phyloP scores from a whole-genome alignment of 1,140 invertebrate species.

The Penaeus vannamei region DNA sequence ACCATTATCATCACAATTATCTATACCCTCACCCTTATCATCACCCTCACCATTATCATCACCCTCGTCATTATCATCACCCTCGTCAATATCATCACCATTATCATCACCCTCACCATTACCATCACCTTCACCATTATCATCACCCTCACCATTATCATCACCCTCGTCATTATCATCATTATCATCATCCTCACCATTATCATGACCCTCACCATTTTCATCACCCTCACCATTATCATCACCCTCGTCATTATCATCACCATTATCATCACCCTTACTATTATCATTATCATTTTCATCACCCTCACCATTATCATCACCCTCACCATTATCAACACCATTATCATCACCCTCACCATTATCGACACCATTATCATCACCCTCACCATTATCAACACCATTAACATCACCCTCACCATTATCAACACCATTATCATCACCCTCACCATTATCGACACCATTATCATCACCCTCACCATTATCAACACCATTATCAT shows the following conservation, averaged over 20 bases:
- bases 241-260: too few relatives aligned
- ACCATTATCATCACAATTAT: too few relatives aligned
- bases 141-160: background rate
- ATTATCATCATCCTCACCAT: background rate
- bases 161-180: background rate
- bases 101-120: background rate
- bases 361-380: slow-evolving; percentile 6
- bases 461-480: too few relatives aligned
- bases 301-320: background rate
- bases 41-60: background rate
- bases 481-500: slow-evolving; percentile 19
- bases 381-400: too few relatives aligned
- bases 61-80: background rate
- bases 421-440: background rate
- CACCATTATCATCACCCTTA: background rate
- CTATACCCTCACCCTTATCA: too few relatives aligned
- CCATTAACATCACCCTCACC: background rate
- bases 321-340: background rate
- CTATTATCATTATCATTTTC: too few relatives aligned
- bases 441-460: background rate
- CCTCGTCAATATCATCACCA: background rate
- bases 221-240: slow-evolving; percentile 10
- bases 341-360: background rate
- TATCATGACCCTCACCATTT: background rate
- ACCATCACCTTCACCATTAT: slow-evolving; percentile 21